Evolutionary conservation across 2,888 invertebrate species (phyloP), one percentile per base, ranked within the genome.

Genomic region (Dryococelus australis): DNA sequence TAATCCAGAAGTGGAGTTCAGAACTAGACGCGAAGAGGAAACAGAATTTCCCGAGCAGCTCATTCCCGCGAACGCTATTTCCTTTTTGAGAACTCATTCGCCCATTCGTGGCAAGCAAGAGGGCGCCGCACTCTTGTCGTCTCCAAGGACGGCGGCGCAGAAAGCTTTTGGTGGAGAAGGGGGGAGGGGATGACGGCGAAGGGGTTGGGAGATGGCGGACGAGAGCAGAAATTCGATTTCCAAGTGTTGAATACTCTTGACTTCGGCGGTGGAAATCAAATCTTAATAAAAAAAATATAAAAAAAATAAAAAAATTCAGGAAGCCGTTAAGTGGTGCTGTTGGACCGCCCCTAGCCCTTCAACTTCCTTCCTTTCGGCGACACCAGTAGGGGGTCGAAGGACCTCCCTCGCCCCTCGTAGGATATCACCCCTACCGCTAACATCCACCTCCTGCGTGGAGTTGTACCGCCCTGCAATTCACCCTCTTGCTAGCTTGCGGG

Each of bases 201-300:
- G 47, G 35, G 35, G 35, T 35, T 35, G 35, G 35, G 35, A 35
- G 35, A 35, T 35, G 35, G 20, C 51, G 51, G 85, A 87, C 51
- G 65, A 53, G 85, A 85, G 24, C 20, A 65, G 20, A 65, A 88
- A 88, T 88, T 88, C 88, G 86, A 88, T 88, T 88, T 88, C 88
- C 85, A 88, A 87, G 88, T 87, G 88, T 87, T 87, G 87, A 88
- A 87, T 88, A 87, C 88, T 85, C 87, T 88, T 85, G 88, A 87
- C 85, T 83, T 84, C 84, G 81, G 87, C 3, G 16, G 83, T 28
- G 88, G 86, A 87, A 88, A 87, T 88, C 86, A 88, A 88, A 88
- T 88, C 86, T 87, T 86, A 84, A 81, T 81, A 26, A 65, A 85
- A 86, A 86, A 43, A n/a, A n/a, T n/a, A n/a, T 86, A 84, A 81